Evolutionary conservation across 1,140 invertebrate genomes (phyloP).

Genomic region (Papilio glaucus): DNA sequence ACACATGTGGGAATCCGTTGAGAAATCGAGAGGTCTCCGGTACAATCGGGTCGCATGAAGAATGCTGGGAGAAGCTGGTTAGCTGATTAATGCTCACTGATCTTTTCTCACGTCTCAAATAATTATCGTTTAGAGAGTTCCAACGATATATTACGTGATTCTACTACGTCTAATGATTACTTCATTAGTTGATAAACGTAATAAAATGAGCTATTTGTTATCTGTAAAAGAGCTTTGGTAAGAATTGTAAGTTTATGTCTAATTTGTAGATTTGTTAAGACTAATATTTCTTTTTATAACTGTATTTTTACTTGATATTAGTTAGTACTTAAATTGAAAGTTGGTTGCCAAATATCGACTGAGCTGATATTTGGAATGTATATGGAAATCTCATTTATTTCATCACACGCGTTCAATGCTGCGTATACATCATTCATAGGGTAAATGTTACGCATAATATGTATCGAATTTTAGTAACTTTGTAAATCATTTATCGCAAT

Average conservation of each 20-base stretch:
- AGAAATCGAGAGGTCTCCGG: slow-evolving; percentile 14
- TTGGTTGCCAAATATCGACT: no score
- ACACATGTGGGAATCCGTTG: neutral
- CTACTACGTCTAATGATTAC: neutral
- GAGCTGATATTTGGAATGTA: no score
- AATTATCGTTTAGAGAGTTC: slow-evolving; percentile 19
- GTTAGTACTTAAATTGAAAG: no score
- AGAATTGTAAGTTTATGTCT: neutral
- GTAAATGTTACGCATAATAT: no score
- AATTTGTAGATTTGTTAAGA: neutral
- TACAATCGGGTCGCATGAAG: slow-evolving; percentile 4
- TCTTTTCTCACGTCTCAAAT: slow-evolving; percentile 14
- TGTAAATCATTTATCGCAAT: neutral
- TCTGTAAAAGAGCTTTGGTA: neutral
- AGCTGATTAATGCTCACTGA: slow-evolving; percentile 20
- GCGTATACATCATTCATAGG: neutral
- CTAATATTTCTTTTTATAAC: no score
- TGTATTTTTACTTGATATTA: no score
- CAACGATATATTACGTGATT: neutral
- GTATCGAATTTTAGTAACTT: neutral
- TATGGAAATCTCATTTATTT: no score
- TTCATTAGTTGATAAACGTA: slow-evolving; percentile 18
- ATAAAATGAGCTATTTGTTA: slow-evolving; percentile 3
- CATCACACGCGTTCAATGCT: no score
- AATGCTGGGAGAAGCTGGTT: neutral